Evolutionary conservation across 1,140 invertebrate species (phyloP), one percentile per base, ranked within the genome.

Genomic region (Heliconius hewitsoni): DNA sequence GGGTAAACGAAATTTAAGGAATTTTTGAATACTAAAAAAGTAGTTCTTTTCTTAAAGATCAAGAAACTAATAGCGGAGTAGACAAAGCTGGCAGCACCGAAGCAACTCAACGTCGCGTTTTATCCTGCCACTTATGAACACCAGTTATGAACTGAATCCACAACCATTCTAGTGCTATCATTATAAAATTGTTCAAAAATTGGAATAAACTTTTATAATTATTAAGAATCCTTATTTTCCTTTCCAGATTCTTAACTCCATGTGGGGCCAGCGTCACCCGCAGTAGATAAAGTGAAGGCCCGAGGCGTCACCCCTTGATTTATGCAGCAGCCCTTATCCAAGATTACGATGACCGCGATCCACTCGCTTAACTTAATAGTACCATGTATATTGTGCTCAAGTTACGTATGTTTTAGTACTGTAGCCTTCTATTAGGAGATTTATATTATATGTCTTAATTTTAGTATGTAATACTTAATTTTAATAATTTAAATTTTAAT

Each of bases 341-440:
- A 93, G 91, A 94, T 94, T 94, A 93, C 91, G 91, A 94, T 94
- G 92, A 94, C 92, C 92, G 91, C 90, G 87, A 92, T 91, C 90
- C 90, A 91, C 87, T 92, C 90, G 87, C 90, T 91, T 92, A 90
- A 88, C 88, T 91, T 90, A 91, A 89, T 89, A 88, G 85, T 91
- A 85, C 84, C 85, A 83, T 89, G 84, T 83, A 87, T 83, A 81
- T 81, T 77, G 79, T 76, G 46, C 74, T 80, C 71, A 76, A 77
- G 74, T 60, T 74, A 81, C 72, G 71, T 81, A 66, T 78, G 52
- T 39, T 75, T 30, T 42, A 74, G 60, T 66, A 66, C 27, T 66
- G 60, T 30, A 27, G 60, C 60, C 23, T 66, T 66, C 60, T 30
- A 66, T 66, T 30, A 6, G 1, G 50, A 52, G 50, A 52, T 52